These are phyloP conservation scores for Andrena camellia DNA, from an alignment of 2,888 invertebrate genomes.

Conservation along the genomic window DNA sequence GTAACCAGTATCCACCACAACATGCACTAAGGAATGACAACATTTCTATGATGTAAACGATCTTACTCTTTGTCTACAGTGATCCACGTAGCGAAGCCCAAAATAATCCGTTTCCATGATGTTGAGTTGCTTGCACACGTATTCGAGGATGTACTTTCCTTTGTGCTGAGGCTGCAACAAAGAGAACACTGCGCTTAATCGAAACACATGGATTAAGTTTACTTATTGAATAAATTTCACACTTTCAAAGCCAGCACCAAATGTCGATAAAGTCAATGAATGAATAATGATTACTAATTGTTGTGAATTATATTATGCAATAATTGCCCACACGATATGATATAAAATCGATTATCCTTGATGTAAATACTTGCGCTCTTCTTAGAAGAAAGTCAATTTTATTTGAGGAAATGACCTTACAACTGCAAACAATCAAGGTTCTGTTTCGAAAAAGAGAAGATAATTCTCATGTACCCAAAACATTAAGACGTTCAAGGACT, in stretches of 20 bases:
- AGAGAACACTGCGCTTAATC: slow-evolving; percentile 21
- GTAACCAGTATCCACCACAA: not conserved
- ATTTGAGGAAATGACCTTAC: too few relatives aligned
- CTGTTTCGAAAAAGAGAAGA: too few relatives aligned
- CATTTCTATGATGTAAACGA: slow-evolving; percentile 12
- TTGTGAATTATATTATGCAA: too few relatives aligned
- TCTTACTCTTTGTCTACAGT: slow-evolving; percentile 94
- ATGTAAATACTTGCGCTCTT: too few relatives aligned
- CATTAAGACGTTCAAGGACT: too few relatives aligned
- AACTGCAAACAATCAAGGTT: too few relatives aligned
- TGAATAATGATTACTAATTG: too few relatives aligned
- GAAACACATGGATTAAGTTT: not conserved
- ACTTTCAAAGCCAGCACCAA: not conserved
- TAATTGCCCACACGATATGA: too few relatives aligned
- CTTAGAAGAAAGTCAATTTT: too few relatives aligned
- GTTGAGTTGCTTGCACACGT: slow-evolving; percentile 95
- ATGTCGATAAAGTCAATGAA: too few relatives aligned
- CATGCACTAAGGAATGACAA: not conserved
- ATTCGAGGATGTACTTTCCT: slow-evolving; percentile 95
- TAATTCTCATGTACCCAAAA: too few relatives aligned
- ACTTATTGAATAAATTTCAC: not conserved
- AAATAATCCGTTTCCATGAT: slow-evolving; percentile 97
- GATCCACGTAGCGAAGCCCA: slow-evolving; percentile 96
- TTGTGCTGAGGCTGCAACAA: slow-evolving; percentile 93
- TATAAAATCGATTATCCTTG: too few relatives aligned